Conservation (phyloP, 2,797 vertebrate genomes). For the Cossypha dichroa region DNA sequence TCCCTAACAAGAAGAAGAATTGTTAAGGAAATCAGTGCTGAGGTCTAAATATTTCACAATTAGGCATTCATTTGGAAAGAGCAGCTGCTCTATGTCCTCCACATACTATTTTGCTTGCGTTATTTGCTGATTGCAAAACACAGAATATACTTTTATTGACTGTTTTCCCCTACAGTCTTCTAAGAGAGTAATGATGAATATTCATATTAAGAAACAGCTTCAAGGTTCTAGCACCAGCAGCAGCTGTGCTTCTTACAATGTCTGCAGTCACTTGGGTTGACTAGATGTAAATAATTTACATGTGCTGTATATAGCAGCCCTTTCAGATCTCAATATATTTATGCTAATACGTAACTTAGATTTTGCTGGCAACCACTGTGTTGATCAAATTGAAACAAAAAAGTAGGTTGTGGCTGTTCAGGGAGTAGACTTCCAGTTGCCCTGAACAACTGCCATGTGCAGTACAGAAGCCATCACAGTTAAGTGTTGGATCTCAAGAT, state of each 20-base stretch:
- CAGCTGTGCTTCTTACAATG: constrained; percentile 59
- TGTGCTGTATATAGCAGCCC: constrained; percentile 30
- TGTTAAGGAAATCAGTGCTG: constrained; percentile 43
- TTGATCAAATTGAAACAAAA: constrained; percentile 56
- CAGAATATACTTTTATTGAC: constrained; percentile 39
- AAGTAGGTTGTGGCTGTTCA: constrained; percentile 41
- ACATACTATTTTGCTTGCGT: constrained; percentile 1
- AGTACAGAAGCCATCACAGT: constrained; percentile 31
- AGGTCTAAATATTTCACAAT: constrained; percentile 53
- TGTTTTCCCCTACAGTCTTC: constrained; percentile 7
- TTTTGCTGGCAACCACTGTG: constrained; percentile 34
- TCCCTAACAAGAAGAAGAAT: constrained; percentile 27
- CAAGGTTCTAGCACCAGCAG: constrained; percentile 45
- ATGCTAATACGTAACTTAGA: constrained; percentile 51
- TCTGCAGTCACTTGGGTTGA: constrained; percentile 56
- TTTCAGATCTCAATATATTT: constrained; percentile 52
- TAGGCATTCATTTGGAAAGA: constrained; percentile 67
- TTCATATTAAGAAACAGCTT: constrained; percentile 51
- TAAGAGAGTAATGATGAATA: constrained; percentile 34
- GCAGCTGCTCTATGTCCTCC: constrained; percentile 49
- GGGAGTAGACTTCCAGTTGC: constrained; percentile 39
- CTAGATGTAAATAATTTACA: constrained; percentile 71
- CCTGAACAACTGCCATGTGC: constrained; percentile 27
- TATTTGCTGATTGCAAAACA: constrained; percentile 28
- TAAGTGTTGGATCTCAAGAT: constrained; percentile 26